Percentiles rank a stretch among this genome's conserved stretches.
Evolutionary conservation across 2,888 invertebrate species (phyloP).

Genomic region (Nineta flava): DNA sequence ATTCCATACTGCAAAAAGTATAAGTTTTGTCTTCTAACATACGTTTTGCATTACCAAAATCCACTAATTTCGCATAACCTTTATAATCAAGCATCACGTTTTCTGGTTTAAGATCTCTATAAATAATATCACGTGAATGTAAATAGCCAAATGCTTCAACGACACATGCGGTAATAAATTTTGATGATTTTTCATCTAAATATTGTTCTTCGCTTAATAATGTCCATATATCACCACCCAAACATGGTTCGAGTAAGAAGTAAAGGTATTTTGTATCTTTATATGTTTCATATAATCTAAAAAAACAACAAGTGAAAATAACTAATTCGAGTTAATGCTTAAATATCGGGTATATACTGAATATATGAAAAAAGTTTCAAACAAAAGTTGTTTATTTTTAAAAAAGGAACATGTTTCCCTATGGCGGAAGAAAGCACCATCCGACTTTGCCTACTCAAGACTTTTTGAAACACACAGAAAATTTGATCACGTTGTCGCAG

Average conservation of each 20-base stretch:
- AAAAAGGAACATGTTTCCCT: no score
- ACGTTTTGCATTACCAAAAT: constrained; percentile 88
- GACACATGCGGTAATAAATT: constrained; percentile 84
- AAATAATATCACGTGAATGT: constrained; percentile 67
- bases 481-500: no score
- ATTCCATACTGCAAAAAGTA: constrained; percentile 92
- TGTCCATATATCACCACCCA: constrained; percentile 92
- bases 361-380: no score
- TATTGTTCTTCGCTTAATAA: constrained; percentile 52
- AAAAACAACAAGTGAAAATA: constrained; percentile 15
- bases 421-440: no score
- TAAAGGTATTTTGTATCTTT: constrained; percentile 85
- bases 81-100: constrained; percentile 71
- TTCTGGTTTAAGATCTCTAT: constrained; percentile 86
- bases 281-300: constrained; percentile 75
- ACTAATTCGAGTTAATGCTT: neutral
- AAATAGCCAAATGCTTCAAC: constrained; percentile 84
- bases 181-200: constrained; percentile 69
- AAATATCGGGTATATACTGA: neutral
- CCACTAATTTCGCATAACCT: constrained; percentile 85
- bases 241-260: constrained; percentile 85
- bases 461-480: no score
- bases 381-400: no score
- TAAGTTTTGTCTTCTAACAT: constrained; percentile 73
- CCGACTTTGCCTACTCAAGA: no score